These are phyloP conservation scores for Sterrhoptilus dennistouni DNA, from an alignment of 2,113 vertebrate genomes.

Conservation along the genomic window DNA sequence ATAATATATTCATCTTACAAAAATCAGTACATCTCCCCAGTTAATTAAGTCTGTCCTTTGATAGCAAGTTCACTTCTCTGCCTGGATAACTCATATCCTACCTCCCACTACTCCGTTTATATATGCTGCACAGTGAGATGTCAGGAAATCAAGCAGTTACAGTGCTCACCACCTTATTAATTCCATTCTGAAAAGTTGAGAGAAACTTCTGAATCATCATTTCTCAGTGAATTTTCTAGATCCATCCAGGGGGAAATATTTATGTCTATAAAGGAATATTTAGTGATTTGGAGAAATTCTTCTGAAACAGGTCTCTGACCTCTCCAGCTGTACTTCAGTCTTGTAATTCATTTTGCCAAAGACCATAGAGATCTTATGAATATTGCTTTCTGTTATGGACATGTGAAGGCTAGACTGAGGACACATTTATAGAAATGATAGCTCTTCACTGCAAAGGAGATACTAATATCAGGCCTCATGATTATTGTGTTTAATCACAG, in stretches of 20 bases:
- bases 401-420: background rate
- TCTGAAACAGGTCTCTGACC: background rate
- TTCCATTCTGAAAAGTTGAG: background rate
- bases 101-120: background rate
- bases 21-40: background rate
- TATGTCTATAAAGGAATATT: background rate
- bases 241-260: background rate
- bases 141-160: background rate
- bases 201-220: background rate
- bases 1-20: background rate
- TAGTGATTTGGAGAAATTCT: background rate
- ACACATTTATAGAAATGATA: background rate
- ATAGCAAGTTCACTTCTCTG: background rate
- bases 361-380: background rate
- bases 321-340: background rate
- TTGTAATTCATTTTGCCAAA: background rate
- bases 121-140: background rate
- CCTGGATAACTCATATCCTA: background rate
- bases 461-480: background rate
- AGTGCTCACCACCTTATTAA: background rate
- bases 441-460: background rate
- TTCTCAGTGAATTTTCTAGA: background rate
- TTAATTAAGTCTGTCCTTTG: constrained; percentile 1
- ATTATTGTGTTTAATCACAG: background rate
- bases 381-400: background rate